Evolutionary conservation across 2,888 invertebrate genomes (phyloP).

Genomic region (Cephus spinipes): DNA sequence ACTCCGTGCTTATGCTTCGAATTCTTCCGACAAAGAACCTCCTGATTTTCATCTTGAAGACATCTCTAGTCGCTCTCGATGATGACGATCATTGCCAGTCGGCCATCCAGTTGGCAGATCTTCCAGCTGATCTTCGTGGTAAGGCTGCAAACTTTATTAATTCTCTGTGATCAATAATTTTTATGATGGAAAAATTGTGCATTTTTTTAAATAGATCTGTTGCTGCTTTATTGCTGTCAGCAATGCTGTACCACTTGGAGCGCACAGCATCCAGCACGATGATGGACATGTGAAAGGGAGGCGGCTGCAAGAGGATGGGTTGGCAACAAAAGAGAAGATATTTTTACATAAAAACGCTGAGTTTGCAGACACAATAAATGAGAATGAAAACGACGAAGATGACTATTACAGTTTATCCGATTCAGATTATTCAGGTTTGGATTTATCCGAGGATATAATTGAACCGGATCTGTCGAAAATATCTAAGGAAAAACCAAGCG

Average conservation of each 20-base stretch:
- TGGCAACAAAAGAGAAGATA: neutral
- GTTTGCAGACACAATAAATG: fast-evolving
- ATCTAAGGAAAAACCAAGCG: neutral
- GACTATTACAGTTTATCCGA: neutral
- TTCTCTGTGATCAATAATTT: neutral
- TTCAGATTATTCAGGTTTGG: neutral
- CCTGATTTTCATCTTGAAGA: neutral
- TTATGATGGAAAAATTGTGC: neutral
- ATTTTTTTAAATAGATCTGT: neutral
- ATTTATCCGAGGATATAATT: neutral
- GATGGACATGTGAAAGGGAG: neutral
- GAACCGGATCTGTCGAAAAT: neutral
- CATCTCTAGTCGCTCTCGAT: neutral
- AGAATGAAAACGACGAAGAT: neutral
- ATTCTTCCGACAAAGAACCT: neutral
- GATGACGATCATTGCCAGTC: neutral
- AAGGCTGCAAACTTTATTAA: neutral
- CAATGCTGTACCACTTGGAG: neutral
- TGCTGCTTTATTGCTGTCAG: neutral
- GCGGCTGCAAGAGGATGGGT: neutral
- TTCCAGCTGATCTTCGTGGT: neutral
- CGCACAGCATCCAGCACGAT: neutral
- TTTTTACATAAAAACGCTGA: neutral
- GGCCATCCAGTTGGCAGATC: neutral
- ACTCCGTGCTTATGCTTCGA: neutral